Conservation (phyloP, 1,140 invertebrate genomes). For the Teleopsis dalmanni region DNA sequence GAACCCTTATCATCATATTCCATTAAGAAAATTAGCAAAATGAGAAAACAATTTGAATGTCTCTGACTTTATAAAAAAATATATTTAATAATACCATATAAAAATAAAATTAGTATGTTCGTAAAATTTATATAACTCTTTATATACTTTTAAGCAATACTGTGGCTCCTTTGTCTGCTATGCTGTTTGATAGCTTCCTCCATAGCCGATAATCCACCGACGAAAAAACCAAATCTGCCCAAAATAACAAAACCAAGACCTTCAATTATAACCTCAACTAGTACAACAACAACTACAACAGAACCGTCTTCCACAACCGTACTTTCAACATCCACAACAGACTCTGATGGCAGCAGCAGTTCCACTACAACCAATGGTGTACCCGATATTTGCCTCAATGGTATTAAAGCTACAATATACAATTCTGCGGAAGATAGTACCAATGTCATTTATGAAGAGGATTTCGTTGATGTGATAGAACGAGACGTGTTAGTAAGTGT, state of each 20-base stretch:
- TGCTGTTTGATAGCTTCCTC: too few relatives aligned
- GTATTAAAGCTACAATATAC: conserved; percentile 18
- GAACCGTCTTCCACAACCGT: not conserved
- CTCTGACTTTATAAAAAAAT: too few relatives aligned
- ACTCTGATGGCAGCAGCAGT: conserved; percentile 8
- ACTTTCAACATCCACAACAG: not conserved
- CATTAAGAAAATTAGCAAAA: too few relatives aligned
- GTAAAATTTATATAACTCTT: too few relatives aligned
- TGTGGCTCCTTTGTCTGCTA: too few relatives aligned
- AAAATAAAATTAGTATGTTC: too few relatives aligned
- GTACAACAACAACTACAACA: conserved; percentile 2
- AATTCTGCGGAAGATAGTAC: conserved; percentile 19
- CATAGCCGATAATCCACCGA: not conserved
- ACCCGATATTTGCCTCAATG: conserved; percentile 34
- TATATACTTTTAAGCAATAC: too few relatives aligned
- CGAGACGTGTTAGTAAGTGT: conserved; percentile 37
- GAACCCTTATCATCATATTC: too few relatives aligned
- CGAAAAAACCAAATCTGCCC: not conserved
- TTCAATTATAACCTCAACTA: not conserved
- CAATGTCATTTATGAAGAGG: conserved; percentile 21
- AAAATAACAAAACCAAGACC: conserved; percentile 13
- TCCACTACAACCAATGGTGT: conserved; percentile 7
- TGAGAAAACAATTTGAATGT: too few relatives aligned
- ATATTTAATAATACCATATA: too few relatives aligned
- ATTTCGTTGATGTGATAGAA: conserved; percentile 32